A percentile compares a stretch with the other conserved stretches of the same genome.
Conservation (phyloP, 2,888 invertebrate species). For the Polydesmus complanatus region DNA sequence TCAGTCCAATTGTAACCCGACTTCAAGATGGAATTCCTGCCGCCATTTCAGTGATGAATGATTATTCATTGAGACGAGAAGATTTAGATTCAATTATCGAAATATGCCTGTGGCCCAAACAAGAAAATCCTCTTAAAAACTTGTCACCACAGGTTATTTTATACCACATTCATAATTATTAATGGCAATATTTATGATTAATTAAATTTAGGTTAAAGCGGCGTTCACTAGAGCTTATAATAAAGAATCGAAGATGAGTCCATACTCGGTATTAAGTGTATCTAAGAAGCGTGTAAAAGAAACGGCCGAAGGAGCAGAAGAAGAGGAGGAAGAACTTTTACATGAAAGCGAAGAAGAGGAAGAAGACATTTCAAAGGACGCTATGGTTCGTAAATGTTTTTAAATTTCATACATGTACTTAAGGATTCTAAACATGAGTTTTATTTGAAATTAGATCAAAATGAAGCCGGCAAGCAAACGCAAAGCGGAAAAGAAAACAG, state of each 20-base stretch:
- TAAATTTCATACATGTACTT: background rate
- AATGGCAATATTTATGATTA: background rate
- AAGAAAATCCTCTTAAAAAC: constrained; percentile 56
- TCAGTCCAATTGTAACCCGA: constrained; percentile 55
- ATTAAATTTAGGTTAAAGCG: constrained; percentile 57
- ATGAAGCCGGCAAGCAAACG: background rate
- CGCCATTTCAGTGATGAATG: constrained; percentile 57
- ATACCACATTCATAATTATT: background rate
- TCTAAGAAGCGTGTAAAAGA: constrained; percentile 38
- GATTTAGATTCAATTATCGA: constrained; percentile 83
- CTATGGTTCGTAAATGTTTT: constrained; percentile 41
- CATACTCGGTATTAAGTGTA: constrained; percentile 53
- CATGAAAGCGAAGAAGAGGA: constrained; percentile 30
- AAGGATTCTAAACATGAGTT: background rate
- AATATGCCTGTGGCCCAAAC: constrained; percentile 66
- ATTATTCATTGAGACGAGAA: constrained; percentile 75
- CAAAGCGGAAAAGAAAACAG: background rate
- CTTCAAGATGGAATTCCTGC: constrained; percentile 54
- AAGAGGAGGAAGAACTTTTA: constrained; percentile 21
- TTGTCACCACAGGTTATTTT: constrained; percentile 49
- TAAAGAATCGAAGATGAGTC: constrained; percentile 60
- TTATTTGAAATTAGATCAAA: background rate
- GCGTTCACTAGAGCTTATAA: constrained; percentile 88
- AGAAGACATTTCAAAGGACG: constrained; percentile 52
- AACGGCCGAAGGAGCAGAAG: constrained; percentile 29